Base-by-base conservation (phyloP, 2,888 invertebrate genomes). In the Drosophila sordidula region DNA sequence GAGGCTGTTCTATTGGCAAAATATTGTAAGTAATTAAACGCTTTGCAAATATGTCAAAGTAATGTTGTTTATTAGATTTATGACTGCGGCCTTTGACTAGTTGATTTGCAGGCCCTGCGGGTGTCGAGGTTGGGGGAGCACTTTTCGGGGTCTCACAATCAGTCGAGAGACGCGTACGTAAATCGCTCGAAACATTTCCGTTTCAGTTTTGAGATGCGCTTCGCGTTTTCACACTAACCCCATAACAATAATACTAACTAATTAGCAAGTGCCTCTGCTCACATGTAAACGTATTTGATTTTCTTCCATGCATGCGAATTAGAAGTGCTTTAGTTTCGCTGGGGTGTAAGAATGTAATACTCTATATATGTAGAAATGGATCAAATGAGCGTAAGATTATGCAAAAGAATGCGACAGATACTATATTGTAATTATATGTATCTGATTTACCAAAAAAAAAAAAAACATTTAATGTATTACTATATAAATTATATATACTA, bases 11-110 rank as follows among this genome's bases (percentile, higher is more conserved):
- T 59, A 54, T 66, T 79, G 64, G 51, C 83, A 68, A 88, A 83
- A 69, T 69, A 76, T 74, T 76, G 69, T 51, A 55, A 73, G 52
- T 78, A 85, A 70, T 75, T 82, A 79, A 72, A 38, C 57, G 57
- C 56, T 76, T 79, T 61, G 57, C 64, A 65, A 67, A 75, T 69
- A 70, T 59, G 66, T 64, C 79, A 82, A 79, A 72, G 44, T 63
- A 70, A 47, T 55, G 58, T 50, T 64, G 46, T 65, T 71, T 65
- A 58, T 64, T 51, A 65, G 79, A 81, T 75, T 87, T 75, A 75
- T 71, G 59, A 55, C 54, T 39, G 26, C 39, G 64, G 72, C 52
- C 65, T 70, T 58, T 67, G 64, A 62, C 59, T 64, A 44, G n/a
- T 41, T 34, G 26, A 26, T 1, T 8, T 36, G 39, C 6, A 29